Base-by-base conservation (phyloP, 2,888 invertebrate genomes). In the Branchipolynoe longqiensis region DNA sequence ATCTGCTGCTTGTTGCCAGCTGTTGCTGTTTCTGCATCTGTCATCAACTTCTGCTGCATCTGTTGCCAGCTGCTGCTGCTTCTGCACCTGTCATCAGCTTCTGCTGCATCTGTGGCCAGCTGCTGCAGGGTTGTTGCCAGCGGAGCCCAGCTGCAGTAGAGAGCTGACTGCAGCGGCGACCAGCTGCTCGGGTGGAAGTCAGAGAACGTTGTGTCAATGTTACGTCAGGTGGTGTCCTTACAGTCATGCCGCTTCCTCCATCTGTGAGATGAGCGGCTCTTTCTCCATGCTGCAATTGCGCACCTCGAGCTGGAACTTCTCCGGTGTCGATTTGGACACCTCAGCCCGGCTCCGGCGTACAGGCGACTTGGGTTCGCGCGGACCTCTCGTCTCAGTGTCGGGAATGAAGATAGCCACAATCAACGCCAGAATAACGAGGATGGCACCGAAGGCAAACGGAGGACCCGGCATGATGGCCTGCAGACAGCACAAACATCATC, bases 371-470 rank as follows among this genome's bases (percentile, higher is more conserved):
- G 74, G 48, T 22, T 56, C 36, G 12, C 36, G 62, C 36, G 48
- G 22, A 25, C 8, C 31, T 4, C 58, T 22, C 25, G 59, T 28
- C 40, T 74, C 74, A n/a, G 41, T 81, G 14, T 89, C 78, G 25
- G 89, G 89, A 85, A 95, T 94, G 89, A 94, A 94, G 56, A 94
- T 93, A 14, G 94, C 94, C 38, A 99, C 98, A 91, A 99, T 95
- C 91, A 99, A 95, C 87, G 99, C 99, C 94, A 98, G 96, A 91
- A 99, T 96, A 90, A 99, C 99, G 94, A 99, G 96, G 93, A 99
- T 95, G 84, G 99, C 98, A 87, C 99, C 99, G 94, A 99, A 97
- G 88, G 99, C 97, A 94, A 99, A 99, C 22, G 99, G 99, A 86
- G 99, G 99, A 0, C 99, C 99, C 56, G 99, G 99, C 92, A 99